These are phyloP conservation scores for Prunella himalayana DNA, from an alignment of 2,113 vertebrate species.

Conservation along the genomic window DNA sequence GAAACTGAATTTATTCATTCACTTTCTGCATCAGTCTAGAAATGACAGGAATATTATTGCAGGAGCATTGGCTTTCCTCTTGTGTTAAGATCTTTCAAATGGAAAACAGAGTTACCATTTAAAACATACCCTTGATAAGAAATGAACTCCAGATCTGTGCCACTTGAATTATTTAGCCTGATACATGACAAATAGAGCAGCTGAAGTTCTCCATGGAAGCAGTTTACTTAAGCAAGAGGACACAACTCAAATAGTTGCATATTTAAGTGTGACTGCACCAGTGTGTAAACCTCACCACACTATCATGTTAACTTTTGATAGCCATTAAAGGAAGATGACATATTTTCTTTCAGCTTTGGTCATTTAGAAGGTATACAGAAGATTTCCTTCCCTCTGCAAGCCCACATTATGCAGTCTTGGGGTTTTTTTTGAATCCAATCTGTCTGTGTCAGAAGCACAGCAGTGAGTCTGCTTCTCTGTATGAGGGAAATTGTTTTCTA, in stretches of 20 bases:
- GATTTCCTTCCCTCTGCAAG: constrained; percentile 41
- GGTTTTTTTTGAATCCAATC: constrained; percentile 57
- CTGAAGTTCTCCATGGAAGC: constrained; percentile 13
- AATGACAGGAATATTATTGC: not conserved
- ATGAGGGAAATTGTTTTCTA: constrained; percentile 81
- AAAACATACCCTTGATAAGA: constrained; percentile 1
- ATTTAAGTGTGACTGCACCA: constrained; percentile 18
- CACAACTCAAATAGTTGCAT: constrained; percentile 37
- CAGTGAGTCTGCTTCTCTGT: constrained; percentile 72
- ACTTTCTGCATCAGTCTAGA: constrained; percentile 1
- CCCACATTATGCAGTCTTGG: constrained; percentile 58
- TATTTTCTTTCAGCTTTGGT: constrained; percentile 54
- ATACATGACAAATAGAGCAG: constrained; percentile 9
- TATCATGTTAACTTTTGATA: constrained; percentile 15
- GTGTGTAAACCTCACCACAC: not conserved
- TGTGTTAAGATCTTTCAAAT: constrained; percentile 13
- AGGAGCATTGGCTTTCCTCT: not conserved
- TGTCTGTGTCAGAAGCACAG: constrained; percentile 74
- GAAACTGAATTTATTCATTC: not conserved
- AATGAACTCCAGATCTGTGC: constrained; percentile 17
- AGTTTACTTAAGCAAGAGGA: constrained; percentile 19
- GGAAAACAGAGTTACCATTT: not conserved
- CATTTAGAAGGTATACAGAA: constrained; percentile 53
- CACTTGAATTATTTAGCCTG: constrained; percentile 37
- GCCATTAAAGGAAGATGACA: not conserved